These are phyloP conservation scores for Setophaga kirtlandii DNA, from an alignment of 2,113 vertebrate genomes.

Conservation along the genomic window DNA sequence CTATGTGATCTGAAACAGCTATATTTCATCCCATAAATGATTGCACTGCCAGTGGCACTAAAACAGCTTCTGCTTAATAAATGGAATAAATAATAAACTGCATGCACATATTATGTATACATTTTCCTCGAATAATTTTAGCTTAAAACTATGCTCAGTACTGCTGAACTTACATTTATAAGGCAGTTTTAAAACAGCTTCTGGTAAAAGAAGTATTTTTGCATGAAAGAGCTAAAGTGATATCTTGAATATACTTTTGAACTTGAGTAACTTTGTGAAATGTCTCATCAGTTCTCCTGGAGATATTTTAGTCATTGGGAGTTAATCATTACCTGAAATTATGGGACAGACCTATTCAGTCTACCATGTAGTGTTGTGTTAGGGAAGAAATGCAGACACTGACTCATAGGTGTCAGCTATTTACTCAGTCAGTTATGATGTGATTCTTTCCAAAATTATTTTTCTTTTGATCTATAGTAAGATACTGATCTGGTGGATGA, in stretches of 20 bases:
- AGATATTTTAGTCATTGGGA: slow-evolving; percentile 59
- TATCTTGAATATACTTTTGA: neutral
- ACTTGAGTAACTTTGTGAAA: neutral
- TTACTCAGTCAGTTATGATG: neutral
- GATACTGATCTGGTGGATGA: neutral
- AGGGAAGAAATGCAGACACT: slow-evolving; percentile 64
- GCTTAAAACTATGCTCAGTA: neutral
- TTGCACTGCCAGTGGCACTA: neutral
- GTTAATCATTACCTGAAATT: slow-evolving; percentile 70
- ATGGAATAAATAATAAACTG: neutral
- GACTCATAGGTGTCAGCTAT: slow-evolving; percentile 68
- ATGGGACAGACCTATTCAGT: neutral
- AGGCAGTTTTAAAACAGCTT: neutral
- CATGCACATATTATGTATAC: neutral
- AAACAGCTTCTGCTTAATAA: neutral
- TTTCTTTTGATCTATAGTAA: neutral
- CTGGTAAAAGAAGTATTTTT: neutral
- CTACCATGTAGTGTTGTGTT: slow-evolving; percentile 14
- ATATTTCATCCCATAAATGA: neutral
- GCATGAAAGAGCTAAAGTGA: neutral
- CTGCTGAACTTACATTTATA: neutral
- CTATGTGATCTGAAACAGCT: neutral
- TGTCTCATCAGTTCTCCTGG: slow-evolving; percentile 19
- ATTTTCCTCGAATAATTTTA: neutral
- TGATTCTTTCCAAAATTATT: neutral